Base-by-base conservation (phyloP, 2,888 invertebrate species). In the Leptothorax acervorum region DNA sequence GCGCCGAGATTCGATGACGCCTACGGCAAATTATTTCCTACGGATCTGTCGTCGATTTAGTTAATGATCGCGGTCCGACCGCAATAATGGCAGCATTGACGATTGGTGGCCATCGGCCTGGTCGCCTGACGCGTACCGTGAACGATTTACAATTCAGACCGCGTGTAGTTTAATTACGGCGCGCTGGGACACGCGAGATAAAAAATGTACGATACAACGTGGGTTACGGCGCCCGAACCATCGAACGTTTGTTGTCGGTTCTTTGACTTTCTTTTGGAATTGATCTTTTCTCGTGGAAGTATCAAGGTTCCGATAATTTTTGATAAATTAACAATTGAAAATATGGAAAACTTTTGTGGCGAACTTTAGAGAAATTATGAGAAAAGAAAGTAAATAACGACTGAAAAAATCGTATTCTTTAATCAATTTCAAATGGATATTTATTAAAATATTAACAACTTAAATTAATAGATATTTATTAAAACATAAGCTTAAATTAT, bases 11-110 rank as follows among this genome's bases (percentile, higher is more conserved):
- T 89, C 86, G 85, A 88, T 85, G 84, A 89, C 84, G 85, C 81
- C 60, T 75, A 68, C 45, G 79, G 62, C 86, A 87, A 91, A 91
- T 90, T 89, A 88, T 91, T 90, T 89, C 90, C 88, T 87, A 85
- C 85, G 75, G 65, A 81, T 75, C 71, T 85, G 63, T 65, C 68
- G 74, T 55, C 82, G 75, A 55, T 83, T 71, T 63, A 76, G 85
- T 75, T 88, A 89, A 89, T 88, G 86, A 89, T 88, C 82, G 73
- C 51, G 86, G 82, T 78, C 45, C 79, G 55, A 55, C 79, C 79
- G 71, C 82, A 78, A 82, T 73, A 73, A 73, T 73, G 63, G 63
- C 78, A 53, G 53, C 62, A 62, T 71, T 75, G 82, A 65, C 53
- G 45, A 51, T 83, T 39, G 60, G 66, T 66, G 81, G 39, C 55